Evolutionary conservation across 92 coral and sea anemone genomes (phyloP).

Genomic region (Nematostella vectensis): DNA sequence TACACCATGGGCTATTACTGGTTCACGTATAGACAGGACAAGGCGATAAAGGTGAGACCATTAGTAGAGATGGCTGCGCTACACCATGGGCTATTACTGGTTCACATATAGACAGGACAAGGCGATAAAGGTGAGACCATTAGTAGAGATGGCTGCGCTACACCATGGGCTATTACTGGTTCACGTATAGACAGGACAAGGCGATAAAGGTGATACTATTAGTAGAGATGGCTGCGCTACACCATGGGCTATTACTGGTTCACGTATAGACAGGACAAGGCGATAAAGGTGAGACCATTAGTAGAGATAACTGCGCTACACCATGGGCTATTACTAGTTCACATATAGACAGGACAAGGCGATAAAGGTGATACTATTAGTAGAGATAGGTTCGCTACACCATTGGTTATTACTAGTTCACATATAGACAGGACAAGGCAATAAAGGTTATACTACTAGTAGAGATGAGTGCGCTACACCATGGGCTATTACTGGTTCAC

Average conservation of each 20-base stretch:
- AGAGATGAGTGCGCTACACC: conserved; percentile 26
- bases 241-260: conserved; percentile 60
- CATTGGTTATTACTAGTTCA: conserved; percentile 51
- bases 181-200: conserved; percentile 44
- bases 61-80: conserved; percentile 17
- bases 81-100: conserved; percentile 59
- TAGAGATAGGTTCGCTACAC: conserved; percentile 25
- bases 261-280: conserved; percentile 42
- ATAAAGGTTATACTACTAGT: conserved; percentile 28
- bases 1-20: conserved; percentile 56
- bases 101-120: conserved; percentile 47
- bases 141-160: conserved; percentile 21
- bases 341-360: conserved; percentile 41
- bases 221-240: conserved; percentile 23
- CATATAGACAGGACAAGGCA: conserved; percentile 39
- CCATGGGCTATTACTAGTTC: conserved; percentile 54
- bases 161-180: conserved; percentile 58
- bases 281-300: conserved; percentile 32
- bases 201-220: conserved; percentile 32
- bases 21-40: conserved; percentile 48
- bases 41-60: conserved; percentile 39
- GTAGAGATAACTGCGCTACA: conserved; percentile 22
- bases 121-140: conserved; percentile 31
- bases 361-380: conserved; percentile 29
- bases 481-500: conserved; percentile 55